These are phyloP conservation scores for Sinonovacula constricta DNA, from an alignment of 1,140 invertebrate genomes.

Conservation along the genomic window DNA sequence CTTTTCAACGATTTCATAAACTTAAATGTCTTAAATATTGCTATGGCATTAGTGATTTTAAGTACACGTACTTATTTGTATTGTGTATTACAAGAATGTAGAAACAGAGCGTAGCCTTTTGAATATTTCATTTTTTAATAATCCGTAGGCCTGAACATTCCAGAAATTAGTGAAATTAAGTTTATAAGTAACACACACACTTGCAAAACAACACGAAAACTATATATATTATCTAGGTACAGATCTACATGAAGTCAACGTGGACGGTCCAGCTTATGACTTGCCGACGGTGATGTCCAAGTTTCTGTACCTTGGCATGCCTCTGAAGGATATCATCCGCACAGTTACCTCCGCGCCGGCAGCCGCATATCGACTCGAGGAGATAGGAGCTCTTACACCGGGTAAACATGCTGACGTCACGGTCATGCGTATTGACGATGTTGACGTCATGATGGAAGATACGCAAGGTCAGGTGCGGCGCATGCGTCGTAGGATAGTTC, in stretches of 20 bases:
- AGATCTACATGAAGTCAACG: slow-evolving; percentile 69
- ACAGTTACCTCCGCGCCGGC: slow-evolving; percentile 69
- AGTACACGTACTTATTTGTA: no score
- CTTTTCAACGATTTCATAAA: no score
- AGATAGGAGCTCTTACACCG: slow-evolving; percentile 61
- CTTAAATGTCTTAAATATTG: no score
- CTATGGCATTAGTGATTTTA: no score
- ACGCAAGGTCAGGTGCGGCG: slow-evolving; percentile 55
- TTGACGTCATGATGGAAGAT: slow-evolving; percentile 64
- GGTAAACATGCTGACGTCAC: slow-evolving; percentile 71
- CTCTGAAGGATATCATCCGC: slow-evolving; percentile 63
- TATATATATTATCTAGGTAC: no score
- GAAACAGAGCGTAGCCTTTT: no score
- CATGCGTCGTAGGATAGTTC: slow-evolving; percentile 58
- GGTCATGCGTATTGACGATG: slow-evolving; percentile 62
- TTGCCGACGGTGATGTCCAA: slow-evolving; percentile 70
- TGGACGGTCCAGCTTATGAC: slow-evolving; percentile 70
- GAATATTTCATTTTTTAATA: no score
- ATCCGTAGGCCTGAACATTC: no score
- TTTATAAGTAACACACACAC: no score
- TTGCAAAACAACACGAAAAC: no score
- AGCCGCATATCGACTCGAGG: slow-evolving; percentile 54
- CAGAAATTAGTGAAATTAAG: no score
- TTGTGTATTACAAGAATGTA: no score
- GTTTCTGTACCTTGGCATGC: slow-evolving; percentile 73